Percentiles rank a stretch among this genome's conserved stretches.
Evolutionary conservation across 2,113 vertebrate genomes (phyloP).

Genomic region (Patagioenas fasciata): DNA sequence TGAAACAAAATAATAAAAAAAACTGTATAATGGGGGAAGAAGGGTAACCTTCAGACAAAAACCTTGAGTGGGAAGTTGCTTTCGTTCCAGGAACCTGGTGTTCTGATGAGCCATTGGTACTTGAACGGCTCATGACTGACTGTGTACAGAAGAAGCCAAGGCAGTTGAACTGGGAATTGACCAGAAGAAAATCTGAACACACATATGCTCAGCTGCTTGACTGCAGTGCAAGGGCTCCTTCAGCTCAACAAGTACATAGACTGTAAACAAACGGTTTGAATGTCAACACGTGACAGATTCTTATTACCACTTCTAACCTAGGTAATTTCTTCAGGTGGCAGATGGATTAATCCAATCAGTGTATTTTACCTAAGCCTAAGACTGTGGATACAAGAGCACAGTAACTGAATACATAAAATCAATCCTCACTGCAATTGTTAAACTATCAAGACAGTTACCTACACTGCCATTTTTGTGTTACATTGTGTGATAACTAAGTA

Average conservation of each 20-base stretch:
- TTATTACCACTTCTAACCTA: neutral
- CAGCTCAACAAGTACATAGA: neutral
- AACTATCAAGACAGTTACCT: constrained; percentile 24
- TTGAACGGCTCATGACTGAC: neutral
- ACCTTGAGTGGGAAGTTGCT: neutral
- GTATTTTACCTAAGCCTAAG: neutral
- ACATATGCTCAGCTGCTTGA: accelerated
- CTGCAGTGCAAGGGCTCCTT: neutral
- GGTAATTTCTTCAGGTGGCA: constrained; percentile 1
- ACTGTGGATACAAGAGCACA: neutral
- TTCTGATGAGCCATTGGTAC: neutral
- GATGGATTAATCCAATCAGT: neutral
- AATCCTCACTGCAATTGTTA: constrained; percentile 15
- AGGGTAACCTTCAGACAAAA: neutral
- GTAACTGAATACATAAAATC: constrained; percentile 21
- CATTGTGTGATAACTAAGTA: constrained; percentile 15
- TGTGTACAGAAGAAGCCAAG: neutral
- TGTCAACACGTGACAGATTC: accelerated
- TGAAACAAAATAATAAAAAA: neutral
- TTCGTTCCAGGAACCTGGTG: neutral
- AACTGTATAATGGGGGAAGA: neutral
- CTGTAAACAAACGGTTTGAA: neutral
- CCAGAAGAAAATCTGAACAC: neutral
- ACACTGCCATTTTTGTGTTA: neutral
- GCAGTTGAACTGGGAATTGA: neutral